Evolutionary conservation across 92 coral and sea anemone species (phyloP), one percentile per base, ranked within the genome.

Genomic region (Galaxea fascicularis): DNA sequence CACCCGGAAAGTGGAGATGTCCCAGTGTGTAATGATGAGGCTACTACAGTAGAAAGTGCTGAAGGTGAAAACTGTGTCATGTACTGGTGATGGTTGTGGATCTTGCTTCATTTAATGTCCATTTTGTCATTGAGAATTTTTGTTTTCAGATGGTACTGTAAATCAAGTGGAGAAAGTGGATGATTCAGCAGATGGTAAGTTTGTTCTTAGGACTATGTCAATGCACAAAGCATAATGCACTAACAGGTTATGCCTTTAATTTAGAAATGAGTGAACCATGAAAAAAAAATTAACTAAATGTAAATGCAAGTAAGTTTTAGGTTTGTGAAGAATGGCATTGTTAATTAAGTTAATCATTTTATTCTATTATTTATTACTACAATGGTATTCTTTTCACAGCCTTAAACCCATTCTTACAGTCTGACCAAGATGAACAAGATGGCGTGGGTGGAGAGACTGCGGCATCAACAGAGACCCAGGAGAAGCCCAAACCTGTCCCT

Each of bases 21-120:
- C 47, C 85, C 78, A n/a, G 70, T 89, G 53, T 76, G 90, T 71
- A 92, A 71, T 92, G 98, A 94, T 10, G 93, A 92, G 59, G 87
- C 85, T 49, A 73, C 31, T 45, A 62, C 83, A 41, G 31, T 63
- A 9, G 98, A 92, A 46, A 90, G 88, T 51, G 62, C 78, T 78
- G 98, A 94, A 75, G 93, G 98, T 94, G 8, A 71, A 24, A 65
- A 65, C 1, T 21, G 22, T 24, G 17, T 20, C 10, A 20, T 22
- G 25, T 25, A 22, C 4, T 56, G 9, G 15, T 49, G 2, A 49
- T 15, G 6, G 14, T 35, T 35, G 6, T 35, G 41, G 41, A 35
- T 35, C 41, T 35, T 35, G 41, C 41, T n/a, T n/a, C n/a, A n/a
- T n/a, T n/a, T n/a, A n/a, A n/a, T n/a, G n/a, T n/a, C n/a, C n/a